Base-by-base conservation (phyloP, 2,888 invertebrate species). In the Bhutanitis thaidina region DNA sequence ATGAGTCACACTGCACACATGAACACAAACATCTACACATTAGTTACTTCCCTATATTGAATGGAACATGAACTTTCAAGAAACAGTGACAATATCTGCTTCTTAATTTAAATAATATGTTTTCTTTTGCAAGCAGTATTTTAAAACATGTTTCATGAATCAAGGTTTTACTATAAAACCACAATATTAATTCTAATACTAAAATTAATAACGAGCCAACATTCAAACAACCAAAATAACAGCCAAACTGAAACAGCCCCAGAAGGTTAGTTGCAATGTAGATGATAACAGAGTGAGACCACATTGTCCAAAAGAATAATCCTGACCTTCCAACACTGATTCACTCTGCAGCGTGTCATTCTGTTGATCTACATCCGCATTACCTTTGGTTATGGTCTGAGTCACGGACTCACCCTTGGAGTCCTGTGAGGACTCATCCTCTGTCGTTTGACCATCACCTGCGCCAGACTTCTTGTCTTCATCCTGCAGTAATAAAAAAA, bases 381-480 rank as follows among this genome's bases (percentile, higher is more conserved):
- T 87, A 81, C 86, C 81, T 80, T 75, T 77, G 68, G 70, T 69
- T 63, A 71, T 71, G 43, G 71, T 56, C 54, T 60, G 59, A 52
- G 61, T 57, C 59, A 47, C 61, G 55, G 70, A 87, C 81, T 88
- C 83, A 83, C 88, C 89, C 81, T 90, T 90, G 25, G 90, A 90
- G 75, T 90, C 90, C 72, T 90, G 90, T 13, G 90, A 90, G 41
- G 90, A 90, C 64, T 90, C 90, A 55, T 90, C 90, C 71, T 90
- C 90, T 55, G 90, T 89, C 1, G 89, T 84, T 52, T 87, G 87
- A 7, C 88, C 88, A 5, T 88, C 89, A 0, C 86, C 88, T 29
- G 82, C 76, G 7, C 73, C 77, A 1, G 88, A 88, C 68, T 90
- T 90, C 75, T 90, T 89, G 71, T 90, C 90, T 74, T 90, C 90